Percentiles rank a stretch among this genome's conserved stretches.
Conservation (phyloP, 2,113 vertebrate species). For the Oryzias javanicus region DNA sequence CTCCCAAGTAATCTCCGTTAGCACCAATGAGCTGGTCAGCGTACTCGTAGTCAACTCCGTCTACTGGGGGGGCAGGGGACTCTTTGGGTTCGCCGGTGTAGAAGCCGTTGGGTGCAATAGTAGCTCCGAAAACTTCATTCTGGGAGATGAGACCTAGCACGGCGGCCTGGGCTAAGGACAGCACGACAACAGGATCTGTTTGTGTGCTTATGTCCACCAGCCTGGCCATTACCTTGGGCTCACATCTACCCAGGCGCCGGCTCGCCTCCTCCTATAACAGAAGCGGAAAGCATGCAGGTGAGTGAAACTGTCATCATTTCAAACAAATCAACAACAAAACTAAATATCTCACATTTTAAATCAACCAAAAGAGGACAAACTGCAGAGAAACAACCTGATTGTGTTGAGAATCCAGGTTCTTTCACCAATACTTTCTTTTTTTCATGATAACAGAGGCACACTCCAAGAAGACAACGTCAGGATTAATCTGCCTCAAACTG, state of each 20-base stretch:
- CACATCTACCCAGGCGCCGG: slow-evolving; percentile 78
- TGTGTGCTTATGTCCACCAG: slow-evolving; percentile 93
- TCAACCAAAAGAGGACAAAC: too few species aligned
- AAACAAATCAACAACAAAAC: background rate
- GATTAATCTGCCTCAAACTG: too few species aligned
- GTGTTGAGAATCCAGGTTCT: too few species aligned
- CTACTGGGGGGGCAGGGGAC: slow-evolving; percentile 71
- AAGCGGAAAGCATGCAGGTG: slow-evolving; percentile 5
- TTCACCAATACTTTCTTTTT: too few species aligned
- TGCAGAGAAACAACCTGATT: too few species aligned
- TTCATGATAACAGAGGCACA: too few species aligned
- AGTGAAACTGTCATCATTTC: slow-evolving; percentile 9
- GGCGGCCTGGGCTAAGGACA: slow-evolving; percentile 93
- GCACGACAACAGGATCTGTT: slow-evolving; percentile 95
- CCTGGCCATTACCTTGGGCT: slow-evolving; percentile 85
- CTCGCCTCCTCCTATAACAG: slow-evolving; percentile 75
- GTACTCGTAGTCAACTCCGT: slow-evolving; percentile 77
- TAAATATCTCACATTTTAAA: too few species aligned
- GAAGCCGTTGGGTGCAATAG: slow-evolving; percentile 86
- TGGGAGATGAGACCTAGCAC: slow-evolving; percentile 93
- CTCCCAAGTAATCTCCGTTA: slow-evolving; percentile 79
- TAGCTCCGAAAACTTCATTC: slow-evolving; percentile 94
- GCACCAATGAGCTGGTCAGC: slow-evolving; percentile 80
- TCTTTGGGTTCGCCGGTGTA: slow-evolving; percentile 84
- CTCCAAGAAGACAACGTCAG: too few species aligned